Base-by-base conservation (phyloP, 2,113 vertebrate species). In the Mesocricetus auratus region DNA sequence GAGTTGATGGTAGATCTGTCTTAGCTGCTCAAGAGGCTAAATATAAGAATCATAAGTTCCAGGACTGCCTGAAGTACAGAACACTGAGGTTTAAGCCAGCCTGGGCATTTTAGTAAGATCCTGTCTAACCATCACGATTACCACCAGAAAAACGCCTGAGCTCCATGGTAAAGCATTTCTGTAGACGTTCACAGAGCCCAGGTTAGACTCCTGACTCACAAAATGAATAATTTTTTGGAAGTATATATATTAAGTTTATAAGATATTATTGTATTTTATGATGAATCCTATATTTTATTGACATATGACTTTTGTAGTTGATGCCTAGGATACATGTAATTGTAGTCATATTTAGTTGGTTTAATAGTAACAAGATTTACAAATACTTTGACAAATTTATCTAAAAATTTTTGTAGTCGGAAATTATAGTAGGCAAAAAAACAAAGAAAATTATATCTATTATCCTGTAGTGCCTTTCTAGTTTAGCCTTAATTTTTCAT, bases 381-480 rank as follows among this genome's bases (percentile, higher is more conserved):
- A 45, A 90, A 77, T 94, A 97, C 74, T 93, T 96, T 92, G 78
- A 69, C 24, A 81, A 94, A 92, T 47, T 91, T 95, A 33, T 21
- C 78, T 58, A 53, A 73, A 87, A 88, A 22, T 45, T 73, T 92
- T 89, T 60, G 1, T 75, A 64, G 62, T 5, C 26, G 47, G 7
- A 31, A 89, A 47, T 94, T 92, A 0, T 56, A 13, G 53, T 56
- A 12, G 53, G 53, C 53, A 56, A 56, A 56, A 53, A 53, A 56
- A 56, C 3, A 13, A 56, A 56, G 12, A 56, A 56, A 89, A 47
- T 94, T 92, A 0, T 85, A 22, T 90, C 0, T 92, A 36, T 7
- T 47, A 1, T 95, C 89, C 86, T 29, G 11, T 75, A 45, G 11
- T 85, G 12, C 91, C 42, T 47, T 91, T 21, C 86, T 91, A 66